Evolutionary conservation across 2,888 invertebrate species (phyloP).

Genomic region (Rhogogaster chlorosoma): DNA sequence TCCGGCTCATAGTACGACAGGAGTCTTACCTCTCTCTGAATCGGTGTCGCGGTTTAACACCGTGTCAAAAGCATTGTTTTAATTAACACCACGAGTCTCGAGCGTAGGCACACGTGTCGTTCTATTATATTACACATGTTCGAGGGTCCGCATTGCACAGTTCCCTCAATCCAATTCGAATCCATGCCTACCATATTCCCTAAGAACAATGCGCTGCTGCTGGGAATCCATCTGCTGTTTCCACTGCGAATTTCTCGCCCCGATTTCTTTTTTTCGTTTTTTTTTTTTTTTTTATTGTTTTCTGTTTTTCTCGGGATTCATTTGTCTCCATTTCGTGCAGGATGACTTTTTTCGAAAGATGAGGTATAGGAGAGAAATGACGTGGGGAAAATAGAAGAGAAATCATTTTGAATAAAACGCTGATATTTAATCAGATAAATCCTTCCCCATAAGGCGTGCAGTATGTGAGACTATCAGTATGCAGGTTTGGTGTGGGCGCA

Average conservation of each 20-base stretch:
- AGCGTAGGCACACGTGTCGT: constrained; percentile 64
- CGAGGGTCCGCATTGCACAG: neutral
- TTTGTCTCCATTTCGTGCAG: too few species aligned
- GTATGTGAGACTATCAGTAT: constrained; percentile 68
- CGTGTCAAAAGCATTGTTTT: constrained; percentile 67
- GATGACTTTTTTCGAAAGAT: neutral
- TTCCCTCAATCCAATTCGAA: neutral
- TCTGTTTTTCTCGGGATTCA: neutral
- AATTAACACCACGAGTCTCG: constrained; percentile 65
- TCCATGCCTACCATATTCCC: neutral
- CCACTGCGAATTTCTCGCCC: neutral
- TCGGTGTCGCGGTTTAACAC: constrained; percentile 45
- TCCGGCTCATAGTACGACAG: too few species aligned
- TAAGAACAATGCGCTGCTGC: constrained; percentile 59
- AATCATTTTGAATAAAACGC: neutral
- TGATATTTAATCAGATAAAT: constrained; percentile 20
- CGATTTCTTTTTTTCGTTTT: neutral
- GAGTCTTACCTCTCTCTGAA: neutral
- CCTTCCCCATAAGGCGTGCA: neutral
- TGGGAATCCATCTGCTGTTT: constrained; percentile 27
- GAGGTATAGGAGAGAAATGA: neutral
- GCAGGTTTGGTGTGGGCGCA: constrained; percentile 74
- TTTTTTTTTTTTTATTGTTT: neutral
- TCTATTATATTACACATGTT: constrained; percentile 20
- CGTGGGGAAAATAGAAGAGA: neutral